A percentile compares a stretch with the other conserved stretches of the same genome.
These are phyloP conservation scores for Mesochorus sp. DNA, from an alignment of 2,888 invertebrate genomes.

Conservation along the genomic window DNA sequence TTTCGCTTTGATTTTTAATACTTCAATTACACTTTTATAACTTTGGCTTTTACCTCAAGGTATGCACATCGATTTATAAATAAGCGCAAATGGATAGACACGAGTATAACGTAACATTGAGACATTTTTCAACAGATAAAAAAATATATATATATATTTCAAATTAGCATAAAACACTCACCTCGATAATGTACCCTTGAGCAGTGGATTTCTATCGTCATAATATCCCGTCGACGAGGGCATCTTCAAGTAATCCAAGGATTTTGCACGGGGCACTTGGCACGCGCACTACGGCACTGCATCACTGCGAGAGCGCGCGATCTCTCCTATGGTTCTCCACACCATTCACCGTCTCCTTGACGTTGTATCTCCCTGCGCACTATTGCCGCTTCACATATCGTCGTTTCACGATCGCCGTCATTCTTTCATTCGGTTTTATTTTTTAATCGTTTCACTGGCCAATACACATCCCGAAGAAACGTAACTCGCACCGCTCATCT, in stretches of 20 bases:
- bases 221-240: conserved; percentile 83
- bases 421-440: not conserved
- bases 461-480: conserved; percentile 39
- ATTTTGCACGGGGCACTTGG: conserved; percentile 78
- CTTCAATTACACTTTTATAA: too few species aligned
- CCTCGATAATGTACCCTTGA: conserved; percentile 85
- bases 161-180: conserved; percentile 70
- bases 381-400: conserved; percentile 36
- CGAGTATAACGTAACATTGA: not conserved
- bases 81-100: too few species aligned
- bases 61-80: too few species aligned
- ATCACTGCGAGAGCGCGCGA: conserved; percentile 79
- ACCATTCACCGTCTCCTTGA: conserved; percentile 61
- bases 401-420: conserved; percentile 27
- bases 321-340: conserved; percentile 67
- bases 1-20: too few species aligned
- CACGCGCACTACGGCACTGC: conserved; percentile 80
- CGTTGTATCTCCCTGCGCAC: conserved; percentile 20
- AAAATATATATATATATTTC: not conserved
- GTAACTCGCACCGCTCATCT: not conserved
- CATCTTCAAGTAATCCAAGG: conserved; percentile 81
- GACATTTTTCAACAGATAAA: not conserved
- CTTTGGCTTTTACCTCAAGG: too few species aligned
- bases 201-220: conserved; percentile 84
- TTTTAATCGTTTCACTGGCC: too few species aligned